Evolutionary conservation across 2,113 vertebrate species (phyloP).

Genomic region (Ginglymostoma cirratum): DNA sequence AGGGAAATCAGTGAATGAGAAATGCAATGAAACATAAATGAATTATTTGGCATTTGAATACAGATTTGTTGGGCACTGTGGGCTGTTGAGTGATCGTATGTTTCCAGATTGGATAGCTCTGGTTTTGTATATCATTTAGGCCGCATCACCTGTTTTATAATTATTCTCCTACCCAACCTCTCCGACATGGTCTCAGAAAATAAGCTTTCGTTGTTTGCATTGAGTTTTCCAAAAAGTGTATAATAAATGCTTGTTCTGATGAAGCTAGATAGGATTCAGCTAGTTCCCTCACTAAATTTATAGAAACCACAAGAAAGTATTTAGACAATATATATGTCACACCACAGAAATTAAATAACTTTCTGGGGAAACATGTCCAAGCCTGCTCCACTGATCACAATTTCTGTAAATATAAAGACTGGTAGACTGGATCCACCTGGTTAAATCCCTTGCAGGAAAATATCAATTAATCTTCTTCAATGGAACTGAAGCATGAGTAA

Average conservation of each 20-base stretch:
- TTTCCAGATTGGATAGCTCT: neutral
- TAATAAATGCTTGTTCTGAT: neutral
- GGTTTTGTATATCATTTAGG: neutral
- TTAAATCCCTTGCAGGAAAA: slow-evolving; percentile 78
- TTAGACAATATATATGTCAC: neutral
- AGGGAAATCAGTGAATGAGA: neutral
- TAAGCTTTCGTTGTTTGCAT: neutral
- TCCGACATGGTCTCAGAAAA: neutral
- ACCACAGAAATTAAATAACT: neutral
- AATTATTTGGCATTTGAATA: neutral
- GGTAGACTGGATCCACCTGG: slow-evolving; percentile 59
- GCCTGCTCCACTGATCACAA: slow-evolving; percentile 67
- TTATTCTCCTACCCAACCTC: neutral
- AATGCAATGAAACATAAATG: neutral
- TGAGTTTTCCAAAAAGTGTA: neutral
- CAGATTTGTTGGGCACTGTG: neutral
- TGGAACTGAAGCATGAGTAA: slow-evolving; percentile 77
- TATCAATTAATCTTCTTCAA: slow-evolving; percentile 87
- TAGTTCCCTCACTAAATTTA: neutral
- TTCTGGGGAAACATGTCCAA: slow-evolving; percentile 33
- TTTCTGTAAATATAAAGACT: slow-evolving; percentile 58
- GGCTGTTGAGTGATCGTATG: neutral
- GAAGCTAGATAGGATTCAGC: neutral
- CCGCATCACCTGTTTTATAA: neutral
- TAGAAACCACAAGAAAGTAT: neutral